Base-by-base conservation (phyloP, 2,113 vertebrate genomes). In the Jaculus jaculus region DNA sequence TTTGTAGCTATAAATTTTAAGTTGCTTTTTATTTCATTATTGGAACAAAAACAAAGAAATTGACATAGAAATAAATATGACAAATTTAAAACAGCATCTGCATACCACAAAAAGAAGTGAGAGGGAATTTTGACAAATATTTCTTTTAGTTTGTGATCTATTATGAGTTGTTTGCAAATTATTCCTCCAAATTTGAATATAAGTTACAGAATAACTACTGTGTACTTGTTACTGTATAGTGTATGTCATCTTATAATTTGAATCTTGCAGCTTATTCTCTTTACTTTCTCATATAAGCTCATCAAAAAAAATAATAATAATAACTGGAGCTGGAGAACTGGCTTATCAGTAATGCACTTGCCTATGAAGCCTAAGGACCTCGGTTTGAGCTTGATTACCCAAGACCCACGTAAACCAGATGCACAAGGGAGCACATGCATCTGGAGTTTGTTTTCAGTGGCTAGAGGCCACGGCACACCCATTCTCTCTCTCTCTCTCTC, bases 131-230 rank as follows among this genome's bases (percentile, higher is more conserved):
- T 95, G 87, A 93, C 68, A 95, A 93, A 86, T 5, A 0, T 89
- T 91, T 91, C 28, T 91, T 93, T 89, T 86, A 92, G 78, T 39
- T 95, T 47, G 69, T 47, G 32, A 92, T 92, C 95, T 95, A 92
- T 95, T 93, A 89, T 95, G 77, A 94, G 92, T 87, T 96, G 68
- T 95, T 96, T 93, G 78, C 81, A 91, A 95, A 94, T 96, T 94
- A 32, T 77, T 63, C 92, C 65, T 86, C 54, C 15, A 84, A 84
- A 95, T 96, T 74, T 92, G 79, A 94, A 94, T 87, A 89, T 87
- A 94, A 96, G 95, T 87, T 96, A 84, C n/a, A 87, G 47, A 92
- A 94, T 94, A 91, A 68, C 66, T 74, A 96, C 94, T 94, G 39
- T 16, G 73, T 2, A 60, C 12, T 91, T 92, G n/a, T 81, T 87